Percentiles rank a stretch among this genome's conserved stretches.
These are phyloP conservation scores for Sinotaia quadrata DNA, from an alignment of 2,888 invertebrate genomes.

Conservation along the genomic window DNA sequence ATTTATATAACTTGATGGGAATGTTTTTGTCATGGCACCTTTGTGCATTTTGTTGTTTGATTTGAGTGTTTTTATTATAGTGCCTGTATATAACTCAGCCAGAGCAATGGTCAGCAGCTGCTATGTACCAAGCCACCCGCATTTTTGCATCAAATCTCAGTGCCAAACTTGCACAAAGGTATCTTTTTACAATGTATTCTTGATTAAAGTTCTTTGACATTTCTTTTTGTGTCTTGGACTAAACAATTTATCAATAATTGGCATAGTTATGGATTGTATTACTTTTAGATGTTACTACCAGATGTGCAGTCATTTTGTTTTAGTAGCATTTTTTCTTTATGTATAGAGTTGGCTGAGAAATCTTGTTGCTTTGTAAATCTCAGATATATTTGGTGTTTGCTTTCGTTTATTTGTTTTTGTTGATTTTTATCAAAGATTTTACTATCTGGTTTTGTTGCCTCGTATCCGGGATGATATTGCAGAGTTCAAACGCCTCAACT, in stretches of 20 bases:
- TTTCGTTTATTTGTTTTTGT: background rate
- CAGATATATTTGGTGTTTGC: background rate
- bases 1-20: too few relatives aligned
- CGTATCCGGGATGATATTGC: constrained; percentile 92
- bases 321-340: background rate
- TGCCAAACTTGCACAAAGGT: constrained; percentile 94
- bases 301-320: background rate
- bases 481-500: constrained; percentile 95
- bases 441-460: constrained; percentile 80
- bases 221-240: too few relatives aligned
- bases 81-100: constrained; percentile 80
- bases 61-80: too few relatives aligned
- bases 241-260: too few relatives aligned
- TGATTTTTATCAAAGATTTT: constrained; percentile 60
- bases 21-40: too few relatives aligned
- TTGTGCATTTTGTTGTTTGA: background rate
- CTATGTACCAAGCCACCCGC: constrained; percentile 95
- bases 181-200: too few relatives aligned
- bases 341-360: background rate
- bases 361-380: background rate
- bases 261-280: too few relatives aligned
- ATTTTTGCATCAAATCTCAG: constrained; percentile 98
- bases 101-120: constrained; percentile 96
- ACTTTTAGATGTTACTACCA: too few relatives aligned
- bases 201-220: too few relatives aligned